A percentile compares a stretch with the other conserved stretches of the same genome.
phyloP scores from a whole-genome alignment of 2,888 invertebrate genomes.

The Coenonympha arcania region DNA sequence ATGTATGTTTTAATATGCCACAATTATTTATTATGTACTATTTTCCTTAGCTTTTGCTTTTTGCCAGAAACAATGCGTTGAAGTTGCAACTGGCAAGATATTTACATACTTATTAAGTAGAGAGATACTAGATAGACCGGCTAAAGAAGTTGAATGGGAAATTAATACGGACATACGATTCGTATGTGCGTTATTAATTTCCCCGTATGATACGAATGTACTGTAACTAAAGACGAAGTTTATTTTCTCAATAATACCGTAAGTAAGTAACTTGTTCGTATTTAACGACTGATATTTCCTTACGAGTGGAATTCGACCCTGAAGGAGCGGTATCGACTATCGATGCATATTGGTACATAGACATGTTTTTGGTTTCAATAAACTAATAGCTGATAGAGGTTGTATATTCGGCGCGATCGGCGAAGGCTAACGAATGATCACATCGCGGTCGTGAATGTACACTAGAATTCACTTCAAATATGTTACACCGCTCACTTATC shows the following conservation, averaged over 20 bases:
- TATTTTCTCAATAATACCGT: conserved; percentile 6
- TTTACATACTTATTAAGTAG: no score
- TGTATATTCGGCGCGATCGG: conserved; percentile 46
- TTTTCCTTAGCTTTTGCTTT: no score
- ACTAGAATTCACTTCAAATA: conserved; percentile 48
- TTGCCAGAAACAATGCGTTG: no score
- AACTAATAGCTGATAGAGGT: conserved; percentile 49
- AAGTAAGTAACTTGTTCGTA: conserved; percentile 4
- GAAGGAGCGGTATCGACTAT: conserved; percentile 46
- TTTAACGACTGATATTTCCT: conserved; percentile 14
- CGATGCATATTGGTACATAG: conserved; percentile 51
- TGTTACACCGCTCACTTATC: conserved; percentile 58
- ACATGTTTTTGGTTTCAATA: conserved; percentile 45
- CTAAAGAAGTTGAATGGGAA: background rate
- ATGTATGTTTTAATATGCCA: no score
- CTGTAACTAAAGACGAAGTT: background rate
- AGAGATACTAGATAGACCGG: background rate
- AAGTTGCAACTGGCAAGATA: no score
- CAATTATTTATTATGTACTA: no score
- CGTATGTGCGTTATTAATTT: no score
- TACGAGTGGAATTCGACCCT: conserved; percentile 44
- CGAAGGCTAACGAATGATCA: conserved; percentile 64
- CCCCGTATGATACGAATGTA: no score
- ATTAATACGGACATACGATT: background rate
- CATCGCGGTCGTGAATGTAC: conserved; percentile 36